A percentile compares a stretch with the other conserved stretches of the same genome.
phyloP scores from a whole-genome alignment of 2,797 vertebrate genomes.

The Heliangelus exortis region DNA sequence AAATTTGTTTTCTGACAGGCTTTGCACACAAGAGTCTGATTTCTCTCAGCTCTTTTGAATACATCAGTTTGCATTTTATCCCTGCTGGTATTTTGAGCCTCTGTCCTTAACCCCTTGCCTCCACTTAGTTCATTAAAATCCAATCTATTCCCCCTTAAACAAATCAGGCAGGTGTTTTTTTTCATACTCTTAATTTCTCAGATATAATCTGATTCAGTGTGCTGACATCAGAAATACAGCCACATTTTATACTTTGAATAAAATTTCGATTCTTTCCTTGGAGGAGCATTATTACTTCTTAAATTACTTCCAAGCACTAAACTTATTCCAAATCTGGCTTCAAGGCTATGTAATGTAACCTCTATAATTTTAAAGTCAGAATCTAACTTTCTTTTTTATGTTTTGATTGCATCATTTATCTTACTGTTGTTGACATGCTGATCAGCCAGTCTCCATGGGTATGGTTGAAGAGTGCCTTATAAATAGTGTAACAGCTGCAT shows the following conservation, averaged over 20 bases:
- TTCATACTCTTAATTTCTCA: not conserved
- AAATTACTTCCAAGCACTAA: not conserved
- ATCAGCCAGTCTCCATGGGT: not conserved
- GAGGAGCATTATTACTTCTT: not conserved
- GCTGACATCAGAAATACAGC: not conserved
- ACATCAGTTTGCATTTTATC: not conserved
- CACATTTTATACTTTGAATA: not conserved
- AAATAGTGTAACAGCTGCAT: not conserved
- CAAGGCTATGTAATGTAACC: not conserved
- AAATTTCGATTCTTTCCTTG: not conserved
- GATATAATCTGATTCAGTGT: not conserved
- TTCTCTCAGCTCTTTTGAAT: not conserved
- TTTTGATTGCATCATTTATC: not conserved
- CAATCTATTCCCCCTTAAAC: not conserved
- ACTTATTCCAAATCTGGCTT: not conserved
- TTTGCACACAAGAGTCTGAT: not conserved
- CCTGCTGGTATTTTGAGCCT: not conserved
- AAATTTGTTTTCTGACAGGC: not conserved
- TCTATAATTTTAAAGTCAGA: not conserved
- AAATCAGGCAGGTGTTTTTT: not conserved
- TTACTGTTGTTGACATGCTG: not conserved
- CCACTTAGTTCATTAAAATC: not conserved
- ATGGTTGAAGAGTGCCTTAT: not conserved
- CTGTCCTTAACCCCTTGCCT: not conserved
- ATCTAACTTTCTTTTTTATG: not conserved